phyloP scores from a whole-genome alignment of 2,797 vertebrate genomes.

The Brotula barbata region DNA sequence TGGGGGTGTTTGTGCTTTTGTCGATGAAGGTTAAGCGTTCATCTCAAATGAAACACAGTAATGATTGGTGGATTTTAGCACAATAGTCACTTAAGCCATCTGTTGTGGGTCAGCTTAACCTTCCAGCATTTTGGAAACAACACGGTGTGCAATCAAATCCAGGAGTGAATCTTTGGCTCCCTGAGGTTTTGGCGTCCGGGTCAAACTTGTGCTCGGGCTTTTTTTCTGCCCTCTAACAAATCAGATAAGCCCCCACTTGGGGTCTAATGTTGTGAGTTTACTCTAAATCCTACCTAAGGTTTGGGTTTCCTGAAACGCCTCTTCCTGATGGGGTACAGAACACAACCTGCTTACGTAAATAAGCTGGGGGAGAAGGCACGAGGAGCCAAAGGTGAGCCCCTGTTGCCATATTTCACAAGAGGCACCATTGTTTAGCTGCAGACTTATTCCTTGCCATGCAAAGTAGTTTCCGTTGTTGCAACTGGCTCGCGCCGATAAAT shows the following conservation, averaged over 20 bases:
- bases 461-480: constrained; percentile 73
- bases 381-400: constrained; percentile 79
- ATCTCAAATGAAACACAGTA: neutral
- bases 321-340: constrained; percentile 78
- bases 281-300: constrained; percentile 63
- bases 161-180: constrained; percentile 31
- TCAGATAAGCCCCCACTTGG: constrained; percentile 59
- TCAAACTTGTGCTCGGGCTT: constrained; percentile 54
- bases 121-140: constrained; percentile 40
- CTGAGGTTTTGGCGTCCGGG: constrained; percentile 38
- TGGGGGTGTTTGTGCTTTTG: too few species aligned
- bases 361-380: constrained; percentile 71
- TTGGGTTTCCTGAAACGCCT: constrained; percentile 80
- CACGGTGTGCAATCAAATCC: constrained; percentile 29
- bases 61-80: constrained; percentile 27
- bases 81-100: constrained; percentile 36
- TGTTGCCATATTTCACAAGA: constrained; percentile 77
- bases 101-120: constrained; percentile 34
- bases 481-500: constrained; percentile 66
- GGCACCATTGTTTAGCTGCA: constrained; percentile 76
- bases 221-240: constrained; percentile 45
- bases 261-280: constrained; percentile 64
- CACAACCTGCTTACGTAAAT: constrained; percentile 80
- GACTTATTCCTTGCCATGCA: constrained; percentile 72
- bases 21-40: constrained; percentile 2